A percentile compares a stretch with the other conserved stretches of the same genome.
Conservation (phyloP, 2,888 invertebrate species). For the Drosophila mulleri region DNA sequence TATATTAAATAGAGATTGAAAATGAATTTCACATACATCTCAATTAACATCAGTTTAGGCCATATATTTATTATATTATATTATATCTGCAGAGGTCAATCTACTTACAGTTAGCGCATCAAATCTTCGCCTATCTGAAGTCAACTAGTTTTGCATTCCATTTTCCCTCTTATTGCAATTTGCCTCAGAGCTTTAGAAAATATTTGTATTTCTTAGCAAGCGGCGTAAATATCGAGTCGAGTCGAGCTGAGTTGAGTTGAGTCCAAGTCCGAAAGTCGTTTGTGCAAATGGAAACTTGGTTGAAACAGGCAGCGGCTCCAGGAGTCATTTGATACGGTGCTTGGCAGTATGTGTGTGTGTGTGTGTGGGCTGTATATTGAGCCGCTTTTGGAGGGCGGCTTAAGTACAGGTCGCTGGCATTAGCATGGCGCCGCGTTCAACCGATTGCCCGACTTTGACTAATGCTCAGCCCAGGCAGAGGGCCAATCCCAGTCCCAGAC, state of each 20-base stretch:
- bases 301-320: background rate
- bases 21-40: no score
- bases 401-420: constrained; percentile 45
- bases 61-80: no score
- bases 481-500: background rate
- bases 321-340: constrained; percentile 10
- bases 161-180: constrained; percentile 34
- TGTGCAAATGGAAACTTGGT: constrained; percentile 16
- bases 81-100: no score
- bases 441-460: constrained; percentile 62
- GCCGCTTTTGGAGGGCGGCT: constrained; percentile 49
- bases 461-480: constrained; percentile 24
- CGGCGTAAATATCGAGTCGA: constrained; percentile 39
- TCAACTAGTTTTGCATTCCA: background rate
- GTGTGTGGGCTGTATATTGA: constrained; percentile 47
- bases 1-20: no score
- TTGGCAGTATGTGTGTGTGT: constrained; percentile 17
- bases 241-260: background rate
- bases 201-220: constrained; percentile 63
- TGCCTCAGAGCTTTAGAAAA: constrained; percentile 38
- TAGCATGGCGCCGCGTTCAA: constrained; percentile 20
- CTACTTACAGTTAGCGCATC: background rate
- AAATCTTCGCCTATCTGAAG: background rate
- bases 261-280: constrained; percentile 29
- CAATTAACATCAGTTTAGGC: no score